A percentile compares a stretch with the other conserved stretches of the same genome.
These are phyloP conservation scores for Listrodromus nycthemerus DNA, from an alignment of 2,888 invertebrate genomes.

Conservation along the genomic window DNA sequence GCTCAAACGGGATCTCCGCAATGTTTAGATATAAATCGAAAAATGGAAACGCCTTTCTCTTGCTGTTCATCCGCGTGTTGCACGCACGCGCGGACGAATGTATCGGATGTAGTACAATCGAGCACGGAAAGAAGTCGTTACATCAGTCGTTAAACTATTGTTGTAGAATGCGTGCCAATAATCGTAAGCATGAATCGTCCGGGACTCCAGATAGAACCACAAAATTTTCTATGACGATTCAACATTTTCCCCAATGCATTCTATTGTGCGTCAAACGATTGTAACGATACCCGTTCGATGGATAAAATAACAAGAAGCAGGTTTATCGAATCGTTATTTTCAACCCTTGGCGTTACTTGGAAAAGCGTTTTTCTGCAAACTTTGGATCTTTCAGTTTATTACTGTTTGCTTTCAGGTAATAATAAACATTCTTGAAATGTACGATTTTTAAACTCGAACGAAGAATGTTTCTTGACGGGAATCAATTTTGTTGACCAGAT, in stretches of 20 bases:
- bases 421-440: neutral
- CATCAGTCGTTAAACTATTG: slow-evolving; percentile 22
- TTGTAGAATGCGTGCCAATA: slow-evolving; percentile 38
- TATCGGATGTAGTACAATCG: slow-evolving; percentile 1
- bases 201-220: neutral
- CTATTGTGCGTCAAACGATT: neutral
- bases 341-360: neutral
- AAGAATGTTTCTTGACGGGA: neutral
- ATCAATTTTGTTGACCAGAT: too few relatives aligned
- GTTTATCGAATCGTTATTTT: neutral
- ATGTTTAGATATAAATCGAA: slow-evolving; percentile 12
- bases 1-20: neutral
- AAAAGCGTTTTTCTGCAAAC: neutral
- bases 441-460: neutral
- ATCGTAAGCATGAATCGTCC: slow-evolving; percentile 30
- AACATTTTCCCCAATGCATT: neutral
- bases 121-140: slow-evolving; percentile 41
- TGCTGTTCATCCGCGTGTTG: too few relatives aligned
- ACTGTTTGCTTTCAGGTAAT: too few relatives aligned
- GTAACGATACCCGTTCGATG: slow-evolving; percentile 19
- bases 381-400: too few relatives aligned
- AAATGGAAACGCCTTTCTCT: slow-evolving; percentile 1
- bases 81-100: neutral
- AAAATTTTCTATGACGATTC: neutral
- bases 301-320: slow-evolving; percentile 5